Evolutionary conservation across 2,113 vertebrate species (phyloP).

Genomic region (Helogale parvula): DNA sequence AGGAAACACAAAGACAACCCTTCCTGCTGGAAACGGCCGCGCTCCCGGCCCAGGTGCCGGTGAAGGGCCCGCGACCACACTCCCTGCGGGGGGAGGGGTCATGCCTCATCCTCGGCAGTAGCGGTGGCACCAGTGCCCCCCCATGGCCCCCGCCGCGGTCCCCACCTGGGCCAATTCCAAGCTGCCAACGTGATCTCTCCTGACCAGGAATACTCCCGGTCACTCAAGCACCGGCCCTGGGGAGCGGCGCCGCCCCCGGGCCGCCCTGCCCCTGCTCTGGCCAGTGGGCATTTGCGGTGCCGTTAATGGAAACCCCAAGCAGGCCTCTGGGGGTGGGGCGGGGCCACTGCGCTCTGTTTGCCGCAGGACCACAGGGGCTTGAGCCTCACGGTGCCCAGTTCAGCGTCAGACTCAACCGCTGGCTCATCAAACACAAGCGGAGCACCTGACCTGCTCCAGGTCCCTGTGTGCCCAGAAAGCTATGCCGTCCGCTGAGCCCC

Average conservation of each 20-base stretch:
- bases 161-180: not conserved
- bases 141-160: accelerated
- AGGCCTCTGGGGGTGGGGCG: accelerated
- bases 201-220: not conserved
- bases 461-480: not conserved
- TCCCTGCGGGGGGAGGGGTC: accelerated
- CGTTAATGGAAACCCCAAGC: no score
- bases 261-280: not conserved
- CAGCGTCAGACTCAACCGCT: accelerated
- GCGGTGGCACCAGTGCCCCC: no score
- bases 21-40: not conserved
- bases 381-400: not conserved
- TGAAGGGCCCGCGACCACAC: accelerated
- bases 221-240: accelerated
- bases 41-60: accelerated
- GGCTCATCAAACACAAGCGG: accelerated
- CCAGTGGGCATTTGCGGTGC: not conserved
- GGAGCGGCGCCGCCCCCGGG: accelerated
- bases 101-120: accelerated
- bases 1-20: not conserved
- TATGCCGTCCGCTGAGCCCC: not conserved
- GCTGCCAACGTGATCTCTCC: accelerated
- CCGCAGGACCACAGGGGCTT: accelerated
- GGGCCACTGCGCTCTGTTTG: not conserved
- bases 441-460: accelerated